phyloP scores from a whole-genome alignment of 2,797 vertebrate genomes.

The Lithobates pipiens region DNA sequence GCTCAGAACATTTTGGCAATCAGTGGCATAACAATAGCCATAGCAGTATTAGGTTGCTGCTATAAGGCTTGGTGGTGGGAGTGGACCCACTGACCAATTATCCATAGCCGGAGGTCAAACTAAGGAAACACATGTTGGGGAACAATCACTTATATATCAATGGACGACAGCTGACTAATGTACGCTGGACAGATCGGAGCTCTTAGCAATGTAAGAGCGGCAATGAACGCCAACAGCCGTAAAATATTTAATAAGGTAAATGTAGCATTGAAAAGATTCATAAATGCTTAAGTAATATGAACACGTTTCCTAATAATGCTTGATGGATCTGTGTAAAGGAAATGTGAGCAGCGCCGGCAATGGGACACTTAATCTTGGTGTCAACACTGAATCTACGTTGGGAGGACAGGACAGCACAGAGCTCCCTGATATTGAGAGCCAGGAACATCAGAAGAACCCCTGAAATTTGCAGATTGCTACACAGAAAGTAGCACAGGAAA shows the following conservation, averaged over 20 bases:
- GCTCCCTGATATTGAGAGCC: no score
- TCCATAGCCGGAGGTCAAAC: neutral
- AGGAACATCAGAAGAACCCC: no score
- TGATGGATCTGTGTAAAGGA: conserved; percentile 13
- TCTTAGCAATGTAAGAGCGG: neutral
- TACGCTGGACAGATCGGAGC: neutral
- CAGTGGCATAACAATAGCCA: no score
- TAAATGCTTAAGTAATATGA: conserved; percentile 41
- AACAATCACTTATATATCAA: neutral
- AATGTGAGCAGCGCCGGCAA: neutral
- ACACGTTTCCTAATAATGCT: conserved; percentile 1
- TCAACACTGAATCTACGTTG: no score
- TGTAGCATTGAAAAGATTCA: conserved; percentile 28
- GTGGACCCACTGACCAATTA: no score
- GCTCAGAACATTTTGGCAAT: no score
- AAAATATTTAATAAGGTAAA: conserved; percentile 32
- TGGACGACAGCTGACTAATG: conserved; percentile 1
- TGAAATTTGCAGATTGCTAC: no score
- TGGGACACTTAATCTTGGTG: no score
- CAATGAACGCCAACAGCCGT: conserved; percentile 12
- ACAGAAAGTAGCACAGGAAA: no score
- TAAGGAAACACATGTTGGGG: neutral
- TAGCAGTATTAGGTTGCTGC: no score
- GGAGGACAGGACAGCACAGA: no score
- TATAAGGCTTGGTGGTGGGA: no score